These are phyloP conservation scores for Saxicola maurus DNA, from an alignment of 2,797 vertebrate species.

Conservation along the genomic window DNA sequence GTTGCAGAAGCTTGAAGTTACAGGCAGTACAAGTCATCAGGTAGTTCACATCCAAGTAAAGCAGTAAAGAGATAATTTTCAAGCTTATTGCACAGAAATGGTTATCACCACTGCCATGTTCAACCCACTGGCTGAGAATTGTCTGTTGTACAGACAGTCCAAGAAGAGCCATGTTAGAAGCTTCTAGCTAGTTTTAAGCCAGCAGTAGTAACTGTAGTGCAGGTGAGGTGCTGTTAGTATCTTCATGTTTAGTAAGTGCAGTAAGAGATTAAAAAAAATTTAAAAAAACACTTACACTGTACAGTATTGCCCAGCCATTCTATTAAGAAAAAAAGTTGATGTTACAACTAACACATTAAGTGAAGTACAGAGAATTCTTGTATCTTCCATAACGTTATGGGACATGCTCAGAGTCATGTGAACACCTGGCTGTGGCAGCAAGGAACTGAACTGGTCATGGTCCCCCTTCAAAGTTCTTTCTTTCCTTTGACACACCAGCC, in stretches of 20 bases:
- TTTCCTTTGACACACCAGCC: not conserved
- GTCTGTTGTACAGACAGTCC: not conserved
- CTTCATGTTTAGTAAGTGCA: constrained; percentile 22
- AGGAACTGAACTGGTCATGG: not conserved
- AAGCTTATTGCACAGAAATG: not conserved
- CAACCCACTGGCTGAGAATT: not conserved
- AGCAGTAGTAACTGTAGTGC: not conserved
- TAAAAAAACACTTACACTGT: constrained; percentile 49
- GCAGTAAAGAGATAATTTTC: not conserved
- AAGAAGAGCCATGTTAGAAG: not conserved
- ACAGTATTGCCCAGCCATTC: constrained; percentile 60
- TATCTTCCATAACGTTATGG: not conserved
- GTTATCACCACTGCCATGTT: not conserved
- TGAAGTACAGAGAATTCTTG: not conserved
- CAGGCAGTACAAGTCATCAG: not conserved
- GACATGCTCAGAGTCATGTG: not conserved
- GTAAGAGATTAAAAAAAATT: not conserved
- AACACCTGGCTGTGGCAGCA: not conserved
- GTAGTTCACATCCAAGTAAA: not conserved
- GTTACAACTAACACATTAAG: constrained; percentile 23
- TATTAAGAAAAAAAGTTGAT: constrained; percentile 43
- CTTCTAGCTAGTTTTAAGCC: constrained; percentile 7
- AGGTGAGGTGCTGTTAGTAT: constrained; percentile 25
- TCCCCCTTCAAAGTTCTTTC: not conserved
- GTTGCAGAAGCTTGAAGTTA: not conserved